These are phyloP conservation scores for Psittacara wagleri DNA, from an alignment of 2,113 vertebrate genomes.

Conservation along the genomic window DNA sequence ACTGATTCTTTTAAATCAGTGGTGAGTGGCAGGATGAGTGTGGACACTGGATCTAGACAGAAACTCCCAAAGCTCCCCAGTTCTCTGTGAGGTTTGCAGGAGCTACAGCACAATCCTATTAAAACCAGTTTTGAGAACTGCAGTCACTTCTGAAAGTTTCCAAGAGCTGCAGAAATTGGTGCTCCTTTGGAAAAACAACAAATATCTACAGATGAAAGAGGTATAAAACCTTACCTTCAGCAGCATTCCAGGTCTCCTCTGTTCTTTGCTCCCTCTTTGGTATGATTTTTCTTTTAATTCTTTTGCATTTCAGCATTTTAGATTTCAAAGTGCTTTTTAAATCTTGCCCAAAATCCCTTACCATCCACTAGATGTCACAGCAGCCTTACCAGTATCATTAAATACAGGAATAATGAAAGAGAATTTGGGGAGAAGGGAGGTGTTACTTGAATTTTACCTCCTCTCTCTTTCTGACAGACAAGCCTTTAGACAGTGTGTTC, in stretches of 20 bases:
- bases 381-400: background rate
- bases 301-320: background rate
- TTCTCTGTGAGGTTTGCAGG: background rate
- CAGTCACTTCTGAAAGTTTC: background rate
- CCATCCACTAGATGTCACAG: slow-evolving; percentile 39
- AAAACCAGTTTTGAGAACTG: background rate
- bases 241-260: background rate
- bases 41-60: background rate
- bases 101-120: background rate
- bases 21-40: background rate
- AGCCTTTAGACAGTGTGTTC: background rate
- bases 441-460: background rate
- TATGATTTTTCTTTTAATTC: background rate
- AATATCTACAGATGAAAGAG: background rate
- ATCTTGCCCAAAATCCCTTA: background rate
- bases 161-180: background rate
- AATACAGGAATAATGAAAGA: background rate
- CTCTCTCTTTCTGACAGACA: background rate
- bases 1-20: background rate
- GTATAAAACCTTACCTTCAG: background rate
- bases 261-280: background rate
- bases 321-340: background rate
- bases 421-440: background rate
- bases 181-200: background rate
- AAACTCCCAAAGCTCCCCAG: background rate